Evolutionary conservation across 2,888 invertebrate genomes (phyloP).

Genomic region (Hemaris fuciformis): DNA sequence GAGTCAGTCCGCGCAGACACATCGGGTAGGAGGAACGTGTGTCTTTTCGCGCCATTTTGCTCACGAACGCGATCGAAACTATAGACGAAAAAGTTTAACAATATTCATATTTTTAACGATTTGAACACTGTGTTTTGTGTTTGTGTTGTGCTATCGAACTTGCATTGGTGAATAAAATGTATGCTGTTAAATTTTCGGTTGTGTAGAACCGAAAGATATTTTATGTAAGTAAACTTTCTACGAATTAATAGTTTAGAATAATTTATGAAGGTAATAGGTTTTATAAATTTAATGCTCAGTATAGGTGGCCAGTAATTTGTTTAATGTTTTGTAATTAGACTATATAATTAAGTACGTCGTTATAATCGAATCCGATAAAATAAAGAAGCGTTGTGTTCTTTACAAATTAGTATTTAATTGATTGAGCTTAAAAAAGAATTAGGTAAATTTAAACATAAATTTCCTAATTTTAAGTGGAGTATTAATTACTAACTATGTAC

Average conservation of each 20-base stretch:
- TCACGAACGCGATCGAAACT: conserved; percentile 49
- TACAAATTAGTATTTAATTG: background rate
- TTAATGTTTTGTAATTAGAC: background rate
- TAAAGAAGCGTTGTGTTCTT: background rate
- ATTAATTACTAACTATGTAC: background rate
- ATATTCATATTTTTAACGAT: background rate
- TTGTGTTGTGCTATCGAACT: conserved; percentile 14
- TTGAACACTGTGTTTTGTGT: conserved; percentile 9
- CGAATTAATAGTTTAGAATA: conserved; percentile 4
- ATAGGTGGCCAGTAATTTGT: background rate
- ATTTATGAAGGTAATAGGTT: background rate
- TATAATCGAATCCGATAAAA: background rate
- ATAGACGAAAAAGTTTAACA: conserved; percentile 34
- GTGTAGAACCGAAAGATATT: conserved; percentile 5
- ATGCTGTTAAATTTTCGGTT: conserved; percentile 3
- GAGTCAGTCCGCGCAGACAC: conserved; percentile 50
- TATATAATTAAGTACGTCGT: background rate
- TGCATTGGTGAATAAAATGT: conserved; percentile 6
- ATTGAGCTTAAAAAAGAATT: background rate
- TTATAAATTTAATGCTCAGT: background rate
- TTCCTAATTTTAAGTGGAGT: background rate
- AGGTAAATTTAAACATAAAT: background rate
- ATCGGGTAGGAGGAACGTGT: conserved; percentile 46
- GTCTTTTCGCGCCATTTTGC: conserved; percentile 39
- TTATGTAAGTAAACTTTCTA: conserved; percentile 11